Percentiles rank a stretch among this genome's conserved stretches.
phyloP scores from a whole-genome alignment of 2,888 invertebrate genomes.

The Exephanes ischioxanthus region DNA sequence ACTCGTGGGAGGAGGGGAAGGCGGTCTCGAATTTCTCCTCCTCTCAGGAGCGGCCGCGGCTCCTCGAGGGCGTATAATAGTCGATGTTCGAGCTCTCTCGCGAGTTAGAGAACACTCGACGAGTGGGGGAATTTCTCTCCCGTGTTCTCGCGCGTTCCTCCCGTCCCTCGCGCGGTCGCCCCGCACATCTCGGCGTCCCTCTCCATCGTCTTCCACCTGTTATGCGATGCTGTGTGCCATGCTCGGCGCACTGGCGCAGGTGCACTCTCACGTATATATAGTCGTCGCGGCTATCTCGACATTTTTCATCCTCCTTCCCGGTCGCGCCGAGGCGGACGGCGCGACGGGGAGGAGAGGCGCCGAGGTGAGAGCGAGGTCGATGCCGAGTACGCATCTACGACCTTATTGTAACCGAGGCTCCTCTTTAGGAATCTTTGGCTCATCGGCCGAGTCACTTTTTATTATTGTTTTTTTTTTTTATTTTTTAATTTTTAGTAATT shows the following conservation, averaged over 20 bases:
- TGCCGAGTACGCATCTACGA: neutral
- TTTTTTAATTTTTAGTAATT: neutral
- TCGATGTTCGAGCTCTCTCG: constrained; percentile 74
- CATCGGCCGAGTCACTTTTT: neutral
- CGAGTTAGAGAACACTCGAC: constrained; percentile 38
- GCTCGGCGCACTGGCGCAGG: constrained; percentile 76
- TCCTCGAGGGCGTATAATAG: constrained; percentile 83
- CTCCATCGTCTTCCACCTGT: constrained; percentile 81
- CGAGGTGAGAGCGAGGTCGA: neutral
- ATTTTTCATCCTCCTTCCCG: constrained; percentile 49
- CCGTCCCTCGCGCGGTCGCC: constrained; percentile 57
- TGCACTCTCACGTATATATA: constrained; percentile 70
- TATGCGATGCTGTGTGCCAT: constrained; percentile 78
- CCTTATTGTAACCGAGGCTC: neutral
- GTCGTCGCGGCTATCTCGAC: constrained; percentile 53
- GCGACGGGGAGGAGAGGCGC: constrained; percentile 26
- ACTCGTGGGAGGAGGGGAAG: constrained; percentile 79
- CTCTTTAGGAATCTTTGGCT: neutral
- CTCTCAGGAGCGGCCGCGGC: constrained; percentile 74
- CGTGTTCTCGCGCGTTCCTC: constrained; percentile 77
- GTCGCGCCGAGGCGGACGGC: neutral
- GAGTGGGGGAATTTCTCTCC: constrained; percentile 64
- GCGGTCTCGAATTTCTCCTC: constrained; percentile 84
- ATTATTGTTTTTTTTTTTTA: no score
- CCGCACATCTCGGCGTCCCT: constrained; percentile 40